phyloP scores from a whole-genome alignment of 2,113 vertebrate genomes.

The Leuciscus idus region DNA sequence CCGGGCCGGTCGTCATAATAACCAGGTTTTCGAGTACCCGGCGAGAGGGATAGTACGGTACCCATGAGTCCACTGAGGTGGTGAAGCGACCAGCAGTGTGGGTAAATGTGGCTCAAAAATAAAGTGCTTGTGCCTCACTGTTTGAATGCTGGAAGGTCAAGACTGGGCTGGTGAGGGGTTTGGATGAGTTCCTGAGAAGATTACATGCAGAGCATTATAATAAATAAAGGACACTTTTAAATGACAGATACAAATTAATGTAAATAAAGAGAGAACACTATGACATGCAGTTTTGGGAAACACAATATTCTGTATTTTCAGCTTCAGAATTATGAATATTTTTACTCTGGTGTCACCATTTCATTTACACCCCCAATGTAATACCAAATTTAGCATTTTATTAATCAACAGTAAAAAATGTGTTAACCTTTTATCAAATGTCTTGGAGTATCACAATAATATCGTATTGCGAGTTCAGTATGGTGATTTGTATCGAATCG shows the following conservation, averaged over 20 bases:
- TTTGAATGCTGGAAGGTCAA: conserved; percentile 11
- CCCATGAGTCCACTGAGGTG: conserved; percentile 67
- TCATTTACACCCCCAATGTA: too few species aligned
- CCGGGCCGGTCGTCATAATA: conserved; percentile 76
- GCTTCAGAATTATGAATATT: too few species aligned
- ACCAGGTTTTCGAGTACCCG: conserved; percentile 74
- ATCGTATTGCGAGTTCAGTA: too few species aligned
- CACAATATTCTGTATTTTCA: background rate
- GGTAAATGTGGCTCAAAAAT: conserved; percentile 3
- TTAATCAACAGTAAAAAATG: too few species aligned
- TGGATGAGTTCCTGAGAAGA: conserved; percentile 33
- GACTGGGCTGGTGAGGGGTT: conserved; percentile 6
- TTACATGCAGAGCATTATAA: conserved; percentile 1
- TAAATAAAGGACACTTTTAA: background rate
- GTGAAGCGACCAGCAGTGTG: conserved; percentile 31
- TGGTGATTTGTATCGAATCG: too few species aligned
- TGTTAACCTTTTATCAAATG: too few species aligned
- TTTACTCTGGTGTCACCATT: too few species aligned
- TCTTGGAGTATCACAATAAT: too few species aligned
- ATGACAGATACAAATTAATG: background rate
- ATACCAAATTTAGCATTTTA: too few species aligned
- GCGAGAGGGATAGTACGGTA: conserved; percentile 81
- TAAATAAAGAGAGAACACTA: background rate
- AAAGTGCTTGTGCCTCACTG: conserved; percentile 22
- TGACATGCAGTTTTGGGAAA: background rate